Percentiles rank a stretch among this genome's conserved stretches.
phyloP scores from a whole-genome alignment of 2,888 invertebrate genomes.

The Aphrophora alni region DNA sequence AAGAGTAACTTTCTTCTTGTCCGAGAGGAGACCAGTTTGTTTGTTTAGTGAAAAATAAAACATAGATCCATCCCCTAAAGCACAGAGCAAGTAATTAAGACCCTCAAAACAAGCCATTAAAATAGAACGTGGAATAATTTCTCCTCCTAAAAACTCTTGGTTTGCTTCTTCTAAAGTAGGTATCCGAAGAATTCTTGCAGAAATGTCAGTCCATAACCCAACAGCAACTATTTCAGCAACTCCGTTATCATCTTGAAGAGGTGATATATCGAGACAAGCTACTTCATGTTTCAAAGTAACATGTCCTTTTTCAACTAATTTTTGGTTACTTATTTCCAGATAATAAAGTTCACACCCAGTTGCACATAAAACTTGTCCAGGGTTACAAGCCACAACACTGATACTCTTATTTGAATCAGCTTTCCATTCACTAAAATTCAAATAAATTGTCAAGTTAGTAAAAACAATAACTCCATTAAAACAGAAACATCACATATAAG shows the following conservation, averaged over 20 bases:
- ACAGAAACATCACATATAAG: too few relatives aligned
- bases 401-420: constrained; percentile 68
- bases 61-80: constrained; percentile 97
- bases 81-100: constrained; percentile 86
- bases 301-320: constrained; percentile 63
- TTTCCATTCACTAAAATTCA: constrained; percentile 1
- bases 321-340: constrained; percentile 72
- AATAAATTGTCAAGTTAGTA: too few relatives aligned
- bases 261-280: constrained; percentile 94
- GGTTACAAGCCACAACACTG: constrained; percentile 87
- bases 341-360: constrained; percentile 88
- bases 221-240: constrained; percentile 82
- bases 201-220: constrained; percentile 97
- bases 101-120: constrained; percentile 94
- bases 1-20: constrained; percentile 89
- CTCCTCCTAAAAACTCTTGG: constrained; percentile 89
- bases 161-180: constrained; percentile 82
- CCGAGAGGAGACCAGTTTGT: constrained; percentile 74
- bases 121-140: constrained; percentile 96
- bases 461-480: too few relatives aligned
- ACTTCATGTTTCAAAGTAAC: constrained; percentile 55
- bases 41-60: constrained; percentile 91
- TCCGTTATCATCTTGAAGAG: constrained; percentile 63
- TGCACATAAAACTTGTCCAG: constrained; percentile 79
- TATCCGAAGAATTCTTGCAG: constrained; percentile 82